Conservation (phyloP, 1,140 invertebrate genomes). For the Zaprionus taronus region DNA sequence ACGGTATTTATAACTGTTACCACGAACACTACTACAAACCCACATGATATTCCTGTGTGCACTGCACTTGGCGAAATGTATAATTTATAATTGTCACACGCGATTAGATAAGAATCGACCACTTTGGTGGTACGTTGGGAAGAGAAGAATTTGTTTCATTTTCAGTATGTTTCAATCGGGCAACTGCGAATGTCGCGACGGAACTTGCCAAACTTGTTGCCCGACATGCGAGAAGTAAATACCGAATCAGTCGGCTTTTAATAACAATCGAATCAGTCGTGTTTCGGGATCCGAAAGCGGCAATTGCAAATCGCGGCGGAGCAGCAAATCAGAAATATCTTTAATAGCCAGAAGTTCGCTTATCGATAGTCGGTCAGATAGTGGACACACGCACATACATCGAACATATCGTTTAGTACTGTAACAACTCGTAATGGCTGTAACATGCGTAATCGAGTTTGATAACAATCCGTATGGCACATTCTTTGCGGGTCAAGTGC, state of each 20-base stretch:
- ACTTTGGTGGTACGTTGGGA: background rate
- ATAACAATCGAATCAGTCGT: conserved; percentile 65
- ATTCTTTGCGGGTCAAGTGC: conserved; percentile 85
- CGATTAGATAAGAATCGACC: conserved; percentile 69
- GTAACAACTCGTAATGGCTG: conserved; percentile 57
- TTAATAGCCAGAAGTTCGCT: background rate
- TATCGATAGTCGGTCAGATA: conserved; percentile 17
- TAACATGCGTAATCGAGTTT: conserved; percentile 80
- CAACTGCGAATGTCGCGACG: conserved; percentile 34
- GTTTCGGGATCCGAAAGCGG: conserved; percentile 49
- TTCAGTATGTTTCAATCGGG: conserved; percentile 61
- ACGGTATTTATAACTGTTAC: conserved; percentile 9
- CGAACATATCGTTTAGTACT: background rate
- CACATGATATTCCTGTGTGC: conserved; percentile 8
- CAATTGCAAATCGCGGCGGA: conserved; percentile 31
- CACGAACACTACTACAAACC: conserved; percentile 1
- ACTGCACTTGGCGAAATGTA: conserved; percentile 34
- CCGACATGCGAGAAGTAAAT: conserved; percentile 37
- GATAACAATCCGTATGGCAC: conserved; percentile 85
- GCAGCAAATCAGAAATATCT: conserved; percentile 1
- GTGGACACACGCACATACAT: conserved; percentile 9
- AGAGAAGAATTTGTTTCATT: conserved; percentile 57
- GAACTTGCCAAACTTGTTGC: conserved; percentile 21
- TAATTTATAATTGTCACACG: conserved; percentile 45
- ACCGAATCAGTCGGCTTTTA: conserved; percentile 8